Evolutionary conservation across 2,113 vertebrate species (phyloP), one percentile per base, ranked within the genome.

Genomic region (Osmerus eperlanus): DNA sequence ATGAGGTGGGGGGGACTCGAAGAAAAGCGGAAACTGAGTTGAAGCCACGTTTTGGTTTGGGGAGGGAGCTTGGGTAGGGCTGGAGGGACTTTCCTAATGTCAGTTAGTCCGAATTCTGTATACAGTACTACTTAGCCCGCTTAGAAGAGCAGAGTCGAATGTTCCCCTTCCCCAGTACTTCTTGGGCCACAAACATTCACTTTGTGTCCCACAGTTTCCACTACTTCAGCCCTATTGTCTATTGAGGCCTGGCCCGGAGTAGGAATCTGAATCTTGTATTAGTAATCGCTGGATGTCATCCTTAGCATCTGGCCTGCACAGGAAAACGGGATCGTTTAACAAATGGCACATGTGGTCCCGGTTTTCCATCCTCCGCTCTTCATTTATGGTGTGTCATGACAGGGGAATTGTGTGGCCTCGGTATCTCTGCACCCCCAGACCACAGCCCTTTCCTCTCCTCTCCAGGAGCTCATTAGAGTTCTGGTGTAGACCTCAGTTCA

Each of bases 371-470:
- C 47, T 32, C 4, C n/a, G 29, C 47, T 73, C 21, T 3, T 60
- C 47, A 4, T 71, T 51, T 70, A 68, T 76, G 51, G 71, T 9
- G 59, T 79, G 69, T 70, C 67, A n/a, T 55, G 51, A 72, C 76
- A 71, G 61, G 61, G 65, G 73, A 29, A 73, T 65, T 71, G 71
- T n/a, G 72, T 68, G 56, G 51, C 36, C 23, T 69, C 41, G 63
- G 70, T 67, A 56, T 80, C 64, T 75, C 55, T 63, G 53, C 12
- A 5, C 52, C 63, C 60, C 47, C 32, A 72, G 67, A 77, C 78
- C 70, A 54, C 76, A 70, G 63, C 18, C 53, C 55, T 78, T 28
- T 12, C 32, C 14, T 2, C 2, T 9, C 5, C 19, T 77, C 56
- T 54, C 14, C 71, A 78, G 56, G 65, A 73, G 67, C 52, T 32